phyloP scores from a whole-genome alignment of 1,140 invertebrate species.

The Anagrus nilaparvatae region DNA sequence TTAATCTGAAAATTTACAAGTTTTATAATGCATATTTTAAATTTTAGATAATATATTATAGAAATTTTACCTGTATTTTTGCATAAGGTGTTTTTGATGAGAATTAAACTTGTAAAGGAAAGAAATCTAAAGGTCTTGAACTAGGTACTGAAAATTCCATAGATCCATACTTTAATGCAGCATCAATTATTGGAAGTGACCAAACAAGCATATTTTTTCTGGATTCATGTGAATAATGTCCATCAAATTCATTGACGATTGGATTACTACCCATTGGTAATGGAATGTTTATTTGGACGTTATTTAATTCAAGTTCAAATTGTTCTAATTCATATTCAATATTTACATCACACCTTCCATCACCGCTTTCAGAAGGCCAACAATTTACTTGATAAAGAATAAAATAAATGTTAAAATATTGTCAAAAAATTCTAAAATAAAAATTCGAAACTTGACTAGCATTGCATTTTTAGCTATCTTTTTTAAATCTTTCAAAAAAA shows the following conservation, averaged over 20 bases:
- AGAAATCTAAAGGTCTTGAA: conserved; percentile 84
- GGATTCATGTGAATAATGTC: conserved; percentile 79
- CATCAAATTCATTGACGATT: conserved; percentile 87
- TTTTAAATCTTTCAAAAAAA: too few relatives aligned
- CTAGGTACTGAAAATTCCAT: conserved; percentile 84
- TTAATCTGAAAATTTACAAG: too few relatives aligned
- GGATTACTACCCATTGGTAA: conserved; percentile 71
- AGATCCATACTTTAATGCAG: conserved; percentile 75
- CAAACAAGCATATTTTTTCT: conserved; percentile 76
- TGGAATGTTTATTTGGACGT: conserved; percentile 88
- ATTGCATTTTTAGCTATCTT: too few relatives aligned
- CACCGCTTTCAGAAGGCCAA: conserved; percentile 94
- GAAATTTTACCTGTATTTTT: conserved; percentile 60
- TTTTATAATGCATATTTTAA: too few relatives aligned
- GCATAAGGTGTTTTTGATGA: conserved; percentile 78
- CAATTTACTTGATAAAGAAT: conserved; percentile 70
- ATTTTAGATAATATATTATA: conserved; percentile 5
- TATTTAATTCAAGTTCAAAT: conserved; percentile 72
- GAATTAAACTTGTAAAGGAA: conserved; percentile 84
- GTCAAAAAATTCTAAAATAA: too few relatives aligned
- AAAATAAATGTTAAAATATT: too few relatives aligned
- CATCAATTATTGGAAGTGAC: conserved; percentile 83
- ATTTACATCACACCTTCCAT: conserved; percentile 91
- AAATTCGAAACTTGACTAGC: too few relatives aligned
- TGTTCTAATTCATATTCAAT: conserved; percentile 95